These are phyloP conservation scores for Crenuchus spilurus DNA, from an alignment of 2,797 vertebrate genomes.

Conservation along the genomic window DNA sequence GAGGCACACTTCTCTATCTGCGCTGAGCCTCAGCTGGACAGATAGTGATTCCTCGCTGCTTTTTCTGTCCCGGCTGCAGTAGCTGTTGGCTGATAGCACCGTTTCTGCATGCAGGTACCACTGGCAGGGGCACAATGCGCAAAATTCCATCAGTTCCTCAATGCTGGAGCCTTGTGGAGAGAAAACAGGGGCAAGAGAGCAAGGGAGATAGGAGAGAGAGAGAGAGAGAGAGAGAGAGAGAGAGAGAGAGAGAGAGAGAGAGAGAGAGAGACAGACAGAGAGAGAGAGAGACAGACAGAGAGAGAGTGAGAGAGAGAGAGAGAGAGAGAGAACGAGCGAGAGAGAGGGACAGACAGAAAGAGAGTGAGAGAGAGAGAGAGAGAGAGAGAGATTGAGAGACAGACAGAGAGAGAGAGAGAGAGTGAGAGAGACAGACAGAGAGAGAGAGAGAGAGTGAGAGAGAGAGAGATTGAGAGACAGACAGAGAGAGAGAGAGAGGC, in stretches of 20 bases:
- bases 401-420: constrained; percentile 39
- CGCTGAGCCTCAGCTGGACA: constrained; percentile 65
- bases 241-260: too few relatives aligned
- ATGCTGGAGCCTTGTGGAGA: constrained; percentile 67
- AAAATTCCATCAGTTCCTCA: constrained; percentile 73
- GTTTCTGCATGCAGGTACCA: constrained; percentile 72
- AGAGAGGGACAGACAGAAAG: not conserved
- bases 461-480: constrained; percentile 14
- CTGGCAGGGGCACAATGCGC: constrained; percentile 69
- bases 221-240: constrained; percentile 49
- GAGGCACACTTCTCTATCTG: constrained; percentile 64
- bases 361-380: constrained; percentile 44
- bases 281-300: too few relatives aligned
- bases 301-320: constrained; percentile 35
- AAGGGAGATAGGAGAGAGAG: constrained; percentile 9
- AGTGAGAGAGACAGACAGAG: too few relatives aligned
- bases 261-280: too few relatives aligned
- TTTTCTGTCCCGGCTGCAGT: constrained; percentile 65
- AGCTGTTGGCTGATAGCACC: constrained; percentile 71
- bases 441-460: constrained; percentile 32
- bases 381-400: not conserved
- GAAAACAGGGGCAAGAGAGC: constrained; percentile 30
- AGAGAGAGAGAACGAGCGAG: constrained; percentile 36
- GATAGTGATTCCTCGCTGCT: constrained; percentile 70
- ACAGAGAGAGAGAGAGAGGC: constrained; percentile 28